Evolutionary conservation across 2,113 vertebrate species (phyloP).

Genomic region (Fulica atra): DNA sequence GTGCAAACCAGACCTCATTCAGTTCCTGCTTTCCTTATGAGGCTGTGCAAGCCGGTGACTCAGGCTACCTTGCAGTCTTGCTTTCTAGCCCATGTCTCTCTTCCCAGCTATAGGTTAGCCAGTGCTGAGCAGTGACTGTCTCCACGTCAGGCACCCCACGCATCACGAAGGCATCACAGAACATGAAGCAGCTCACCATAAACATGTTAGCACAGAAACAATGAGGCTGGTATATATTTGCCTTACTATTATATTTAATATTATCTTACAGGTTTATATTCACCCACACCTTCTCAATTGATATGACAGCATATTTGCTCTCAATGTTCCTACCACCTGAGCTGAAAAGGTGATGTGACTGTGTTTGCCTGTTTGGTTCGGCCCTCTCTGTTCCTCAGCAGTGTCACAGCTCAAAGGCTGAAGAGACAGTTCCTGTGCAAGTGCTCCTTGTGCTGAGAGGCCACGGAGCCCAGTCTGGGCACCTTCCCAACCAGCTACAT

Average conservation of each 20-base stretch:
- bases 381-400: not conserved
- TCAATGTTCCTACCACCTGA: not conserved
- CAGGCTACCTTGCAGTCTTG: not conserved
- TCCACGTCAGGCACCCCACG: not conserved
- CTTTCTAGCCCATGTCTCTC: not conserved
- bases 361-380: not conserved
- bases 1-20: not conserved
- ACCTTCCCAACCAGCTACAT: not conserved
- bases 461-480: accelerated
- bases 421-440: accelerated
- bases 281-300: not conserved
- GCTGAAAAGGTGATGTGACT: not conserved
- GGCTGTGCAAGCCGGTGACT: not conserved
- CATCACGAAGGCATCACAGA: not conserved
- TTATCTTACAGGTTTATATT: not conserved
- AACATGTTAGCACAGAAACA: not conserved
- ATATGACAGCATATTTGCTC: not conserved
- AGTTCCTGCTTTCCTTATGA: not conserved
- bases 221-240: not conserved
- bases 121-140: accelerated
- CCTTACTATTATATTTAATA: not conserved
- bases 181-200: not conserved
- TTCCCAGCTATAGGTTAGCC: not conserved
- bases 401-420: not conserved
- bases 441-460: not conserved